Evolutionary conservation across 2,888 invertebrate genomes (phyloP), one percentile per base, ranked within the genome.

Genomic region (Sericinus montela): DNA sequence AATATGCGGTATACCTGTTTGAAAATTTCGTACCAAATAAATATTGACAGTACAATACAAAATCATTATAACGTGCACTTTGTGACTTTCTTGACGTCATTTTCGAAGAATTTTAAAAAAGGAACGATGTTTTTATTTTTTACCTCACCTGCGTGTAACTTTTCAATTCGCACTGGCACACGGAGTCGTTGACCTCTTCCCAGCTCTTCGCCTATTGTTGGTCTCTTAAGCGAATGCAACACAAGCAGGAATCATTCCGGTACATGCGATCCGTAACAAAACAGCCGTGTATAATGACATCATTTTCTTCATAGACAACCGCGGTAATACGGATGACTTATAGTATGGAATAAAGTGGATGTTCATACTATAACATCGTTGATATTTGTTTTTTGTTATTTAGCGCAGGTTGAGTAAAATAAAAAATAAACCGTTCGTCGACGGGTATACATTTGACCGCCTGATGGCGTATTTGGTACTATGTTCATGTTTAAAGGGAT

Each of bases 151-250:
- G 77, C 76, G 77, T 85, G 77, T 84, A 75, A 75, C 75, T 78
- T 72, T 79, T 82, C 80, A 87, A 83, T 87, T 87, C 81, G 86
- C 87, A 81, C 80, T 79, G 80, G 75, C 72, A 65, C 64, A 52
- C 57, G 67, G 71, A 71, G 85, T 84, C 87, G 65, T 71, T 80
- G 85, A 86, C 83, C 87, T 77, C 71, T 69, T 67, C 72, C 76
- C 87, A 87, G 86, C 86, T 88, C 87, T 83, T 85, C 75, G 69
- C 67, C 78, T 82, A 85, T 81, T 82, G 77, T 78, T 5, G 63
- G 71, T 66, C 66, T 62, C 67, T 65, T 65, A 67, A 72, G 71
- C 72, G 72, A 75, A 72, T 74, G 74, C 66, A 65, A 65, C 75
- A 11, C 32, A 32, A 11, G 70, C 60, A 78, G 77, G 74, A 82